Evolutionary conservation across 2,888 invertebrate species (phyloP).

Genomic region (Chelonus formosanus): DNA sequence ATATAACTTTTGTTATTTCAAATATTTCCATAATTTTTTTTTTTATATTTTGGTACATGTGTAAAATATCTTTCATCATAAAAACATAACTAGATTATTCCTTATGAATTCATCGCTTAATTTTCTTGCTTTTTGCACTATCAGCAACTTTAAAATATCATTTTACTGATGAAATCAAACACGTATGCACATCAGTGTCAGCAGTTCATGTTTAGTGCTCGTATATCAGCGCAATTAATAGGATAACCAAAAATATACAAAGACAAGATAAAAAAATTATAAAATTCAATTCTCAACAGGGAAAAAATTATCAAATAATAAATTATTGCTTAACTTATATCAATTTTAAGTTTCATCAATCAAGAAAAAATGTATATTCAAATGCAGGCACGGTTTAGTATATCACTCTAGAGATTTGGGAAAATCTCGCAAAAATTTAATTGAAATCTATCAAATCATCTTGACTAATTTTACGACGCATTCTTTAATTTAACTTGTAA

Average conservation of each 20-base stretch:
- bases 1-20: background rate
- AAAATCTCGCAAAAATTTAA: constrained; percentile 51
- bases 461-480: constrained; percentile 17
- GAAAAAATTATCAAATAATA: background rate
- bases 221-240: constrained; percentile 7
- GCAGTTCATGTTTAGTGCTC: background rate
- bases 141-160: constrained; percentile 16
- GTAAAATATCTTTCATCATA: constrained; percentile 1
- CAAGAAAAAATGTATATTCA: constrained; percentile 32
- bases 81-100: background rate
- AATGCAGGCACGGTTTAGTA: constrained; percentile 64
- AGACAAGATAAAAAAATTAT: constrained; percentile 8
- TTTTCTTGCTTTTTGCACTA: background rate
- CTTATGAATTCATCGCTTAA: background rate
- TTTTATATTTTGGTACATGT: background rate
- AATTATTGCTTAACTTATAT: too few species aligned
- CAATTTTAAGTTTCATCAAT: constrained; percentile 48
- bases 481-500: too few species aligned
- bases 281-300: background rate
- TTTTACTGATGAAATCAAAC: constrained; percentile 6
- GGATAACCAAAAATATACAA: constrained; percentile 2
- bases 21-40: too few species aligned
- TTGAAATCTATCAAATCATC: constrained; percentile 46
- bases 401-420: constrained; percentile 62
- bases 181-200: constrained; percentile 4